phyloP scores from a whole-genome alignment of 2,888 invertebrate genomes.

The Dolichomitus sp. region DNA sequence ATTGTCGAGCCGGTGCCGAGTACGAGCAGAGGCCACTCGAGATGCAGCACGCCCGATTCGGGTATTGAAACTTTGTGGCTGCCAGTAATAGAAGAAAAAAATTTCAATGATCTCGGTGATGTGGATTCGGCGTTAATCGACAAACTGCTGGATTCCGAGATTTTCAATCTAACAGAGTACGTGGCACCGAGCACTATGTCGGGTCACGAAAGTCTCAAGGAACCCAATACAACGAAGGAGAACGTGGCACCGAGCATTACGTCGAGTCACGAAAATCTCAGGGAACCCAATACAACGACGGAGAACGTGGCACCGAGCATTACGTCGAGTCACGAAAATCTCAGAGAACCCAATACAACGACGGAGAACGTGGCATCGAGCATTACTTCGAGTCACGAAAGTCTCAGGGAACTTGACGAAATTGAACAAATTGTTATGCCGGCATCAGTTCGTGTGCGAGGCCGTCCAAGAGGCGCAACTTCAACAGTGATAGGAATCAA shows the following conservation, averaged over 20 bases:
- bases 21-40: not conserved
- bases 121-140: not conserved
- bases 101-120: not conserved
- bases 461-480: conserved; percentile 19
- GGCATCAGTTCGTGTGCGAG: conserved; percentile 19
- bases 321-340: too few species aligned
- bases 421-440: conserved; percentile 23
- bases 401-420: not conserved
- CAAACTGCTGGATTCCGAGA: not conserved
- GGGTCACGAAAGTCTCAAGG: not conserved
- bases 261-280: too few species aligned
- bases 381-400: too few species aligned
- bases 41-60: not conserved
- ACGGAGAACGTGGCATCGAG: too few species aligned
- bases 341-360: too few species aligned
- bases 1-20: not conserved
- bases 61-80: not conserved
- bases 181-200: not conserved
- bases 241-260: too few species aligned
- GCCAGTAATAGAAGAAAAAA: conserved; percentile 1
- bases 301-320: too few species aligned
- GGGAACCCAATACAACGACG: too few species aligned
- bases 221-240: not conserved
- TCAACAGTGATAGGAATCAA: conserved; percentile 11
- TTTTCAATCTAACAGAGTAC: not conserved